Evolutionary conservation across 1,140 invertebrate genomes (phyloP).

Genomic region (Gonatopus flavifemur): DNA sequence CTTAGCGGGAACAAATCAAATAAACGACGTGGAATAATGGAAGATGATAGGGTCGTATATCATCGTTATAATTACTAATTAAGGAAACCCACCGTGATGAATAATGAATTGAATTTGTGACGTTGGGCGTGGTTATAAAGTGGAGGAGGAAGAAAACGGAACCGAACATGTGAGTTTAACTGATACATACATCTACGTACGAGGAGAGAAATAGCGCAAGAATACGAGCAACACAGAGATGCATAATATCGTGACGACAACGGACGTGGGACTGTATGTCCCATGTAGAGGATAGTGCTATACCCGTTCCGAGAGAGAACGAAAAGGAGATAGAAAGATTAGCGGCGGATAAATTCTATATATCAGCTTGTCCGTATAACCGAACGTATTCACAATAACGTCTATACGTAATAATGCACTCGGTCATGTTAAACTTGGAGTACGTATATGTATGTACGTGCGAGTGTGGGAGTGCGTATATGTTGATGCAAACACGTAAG

Average conservation of each 20-base stretch:
- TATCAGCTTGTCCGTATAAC: background rate
- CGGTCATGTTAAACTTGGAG: background rate
- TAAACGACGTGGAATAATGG: no score
- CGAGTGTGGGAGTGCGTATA: slow-evolving; percentile 4
- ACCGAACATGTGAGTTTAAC: slow-evolving; percentile 15
- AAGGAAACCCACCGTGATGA: no score
- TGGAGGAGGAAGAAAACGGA: slow-evolving; percentile 21
- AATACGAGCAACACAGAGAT: no score
- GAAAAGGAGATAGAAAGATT: no score
- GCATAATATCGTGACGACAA: no score
- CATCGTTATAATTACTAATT: no score
- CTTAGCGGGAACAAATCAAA: no score
- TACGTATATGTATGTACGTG: background rate
- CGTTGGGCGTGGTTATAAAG: no score
- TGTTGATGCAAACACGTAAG: slow-evolving; percentile 4
- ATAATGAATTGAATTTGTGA: no score
- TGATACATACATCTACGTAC: slow-evolving; percentile 9
- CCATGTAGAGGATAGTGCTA: slow-evolving; percentile 28
- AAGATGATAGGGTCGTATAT: no score
- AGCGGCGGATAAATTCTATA: slow-evolving; percentile 21
- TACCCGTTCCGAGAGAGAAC: no score
- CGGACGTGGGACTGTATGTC: slow-evolving; percentile 20
- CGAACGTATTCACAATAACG: slow-evolving; percentile 15
- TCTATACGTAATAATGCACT: background rate
- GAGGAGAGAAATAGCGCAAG: slow-evolving; percentile 18